Base-by-base conservation (phyloP, 64 coral and sea anemone genomes). In the Montipora efflorescens region DNA sequence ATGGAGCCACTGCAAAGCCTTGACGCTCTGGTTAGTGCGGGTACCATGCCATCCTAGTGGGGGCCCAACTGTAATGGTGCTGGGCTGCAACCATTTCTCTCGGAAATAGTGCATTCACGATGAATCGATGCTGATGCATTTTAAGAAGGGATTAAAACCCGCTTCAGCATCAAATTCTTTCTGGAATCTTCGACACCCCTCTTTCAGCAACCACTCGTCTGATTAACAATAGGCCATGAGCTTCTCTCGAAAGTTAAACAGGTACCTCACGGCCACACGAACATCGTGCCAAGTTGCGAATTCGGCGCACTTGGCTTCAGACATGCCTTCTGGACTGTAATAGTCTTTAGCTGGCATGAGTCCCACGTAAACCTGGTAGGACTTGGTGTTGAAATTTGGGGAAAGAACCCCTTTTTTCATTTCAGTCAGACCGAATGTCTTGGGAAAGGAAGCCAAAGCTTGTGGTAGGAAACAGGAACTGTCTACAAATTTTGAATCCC, bases 341-440 rank as follows among this genome's bases (percentile, higher is more conserved):
- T 64, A 80, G 5, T 87, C 14, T 8, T 72, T 19, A 1, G 50
- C 23, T 0, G 93, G 93, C 47, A 90, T 75, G 21, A 66, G 21
- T 3, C 89, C 89, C 4, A 75, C 51, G 18, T 95, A 95, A 2
- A 43, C 9, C 76, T 83, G 76, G 15, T 95, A 12, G 1, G 8
- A 46, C 0, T 2, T 10, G 0, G 62, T 95, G 46, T 95, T 95
- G 7, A 95, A 95, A 19, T 87, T 88, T 23, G 87, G 89, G 13
- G 89, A 83, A 19, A 95, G 87, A 15, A 52, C 87, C 2, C 89
- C 94, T 23, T 91, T 95, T 19, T 79, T 78, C 48, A 83, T 22
- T 14, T 82, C 64, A 1, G 36, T 19, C 50, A 67, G 12, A 1
- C 23, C 82, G 57, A 91, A 91, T 4, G 89, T 74, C 2, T 52